These are phyloP conservation scores for Poeciliopsis turneri DNA, from an alignment of 2,797 vertebrate genomes.

Conservation along the genomic window DNA sequence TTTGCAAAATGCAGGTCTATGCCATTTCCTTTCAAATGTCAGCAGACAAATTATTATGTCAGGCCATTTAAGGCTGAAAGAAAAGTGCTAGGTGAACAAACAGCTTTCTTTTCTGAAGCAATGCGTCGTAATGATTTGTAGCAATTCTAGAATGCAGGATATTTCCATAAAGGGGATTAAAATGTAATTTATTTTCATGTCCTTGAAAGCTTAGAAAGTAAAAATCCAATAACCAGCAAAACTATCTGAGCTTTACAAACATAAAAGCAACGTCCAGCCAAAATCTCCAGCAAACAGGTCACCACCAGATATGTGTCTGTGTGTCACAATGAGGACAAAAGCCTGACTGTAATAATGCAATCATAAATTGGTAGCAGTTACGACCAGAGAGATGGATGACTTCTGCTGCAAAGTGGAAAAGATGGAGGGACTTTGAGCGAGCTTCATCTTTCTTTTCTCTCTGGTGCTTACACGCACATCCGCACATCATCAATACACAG, in stretches of 20 bases:
- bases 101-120: conserved; percentile 1
- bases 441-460: conserved; percentile 63
- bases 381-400: conserved; percentile 71
- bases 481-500: conserved; percentile 68
- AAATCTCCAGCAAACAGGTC: conserved; percentile 57
- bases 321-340: conserved; percentile 62
- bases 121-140: background rate
- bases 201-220: background rate
- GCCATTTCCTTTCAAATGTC: conserved; percentile 71
- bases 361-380: conserved; percentile 77
- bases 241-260: conserved; percentile 5
- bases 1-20: conserved; percentile 39
- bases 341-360: conserved; percentile 66
- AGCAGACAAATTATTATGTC: conserved; percentile 62
- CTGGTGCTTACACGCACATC: conserved; percentile 66
- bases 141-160: background rate
- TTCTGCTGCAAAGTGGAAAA: conserved; percentile 66
- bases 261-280: conserved; percentile 50
- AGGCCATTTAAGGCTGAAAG: conserved; percentile 54
- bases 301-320: conserved; percentile 27
- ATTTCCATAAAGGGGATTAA: conserved; percentile 15
- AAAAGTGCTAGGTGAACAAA: conserved; percentile 28
- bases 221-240: conserved; percentile 6
- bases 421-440: conserved; percentile 61
- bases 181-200: background rate